Base-by-base conservation (phyloP, 2,113 vertebrate species). In the Progne subis region DNA sequence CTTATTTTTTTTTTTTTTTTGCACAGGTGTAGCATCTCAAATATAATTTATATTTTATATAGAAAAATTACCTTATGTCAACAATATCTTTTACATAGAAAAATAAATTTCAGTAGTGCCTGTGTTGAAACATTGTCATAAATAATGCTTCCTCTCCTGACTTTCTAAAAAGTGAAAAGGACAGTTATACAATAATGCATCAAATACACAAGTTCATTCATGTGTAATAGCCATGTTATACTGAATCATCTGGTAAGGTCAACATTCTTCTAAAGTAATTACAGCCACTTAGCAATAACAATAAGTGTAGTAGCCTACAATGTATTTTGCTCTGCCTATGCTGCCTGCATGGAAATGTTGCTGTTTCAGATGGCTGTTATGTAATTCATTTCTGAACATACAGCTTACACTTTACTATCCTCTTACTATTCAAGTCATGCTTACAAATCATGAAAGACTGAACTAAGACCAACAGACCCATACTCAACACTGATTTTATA, bases 201-300 rank as follows among this genome's bases (percentile, higher is more conserved):
- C 2, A 1, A 74, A 80, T 87, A 76, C 32, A 29, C 25, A 81
- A 50, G 34, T 88, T 93, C 60, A 70, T 55, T 96, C 64, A 44
- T 79, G 80, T 63, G 65, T 77, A 93, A 81, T 60, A 56, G n/a
- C 64, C 93, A 74, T 81, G 57, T 68, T 88, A 81, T 77, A 92
- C 63, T 78, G 82, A 94, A 91, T 85, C 70, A 96, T 84, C 76
- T 92, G 79, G 20, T 82, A 78, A 47, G 88, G 92, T 92, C 91
- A 94, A 86, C 79, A 64, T 91, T 90, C 76, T 78, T 95, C 82
- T 95, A 94, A 98, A 96, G 97, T 96, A 98, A 95, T 97, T 96
- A 90, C 69, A 94, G 55, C 69, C 81, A 68, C 92, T 97, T 90
- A 96, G 90, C 83, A 95, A 91, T 96, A 95, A 94, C 86, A 96